These are phyloP conservation scores for Orius insidiosus DNA, from an alignment of 1,140 invertebrate genomes.

Conservation along the genomic window DNA sequence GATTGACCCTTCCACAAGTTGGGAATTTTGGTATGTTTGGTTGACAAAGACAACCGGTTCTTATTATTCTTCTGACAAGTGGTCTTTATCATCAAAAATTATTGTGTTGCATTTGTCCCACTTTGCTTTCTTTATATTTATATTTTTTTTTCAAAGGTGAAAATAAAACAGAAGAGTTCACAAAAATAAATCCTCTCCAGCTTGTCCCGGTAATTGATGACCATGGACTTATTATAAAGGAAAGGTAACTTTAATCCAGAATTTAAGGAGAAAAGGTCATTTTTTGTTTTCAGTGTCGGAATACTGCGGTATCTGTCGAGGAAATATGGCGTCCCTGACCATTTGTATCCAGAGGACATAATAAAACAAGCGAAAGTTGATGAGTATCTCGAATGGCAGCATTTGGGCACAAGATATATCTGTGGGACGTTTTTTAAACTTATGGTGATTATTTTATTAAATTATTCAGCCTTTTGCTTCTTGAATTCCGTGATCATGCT, in stretches of 20 bases:
- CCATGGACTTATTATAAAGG: slow-evolving; percentile 53
- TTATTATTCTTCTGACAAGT: no score
- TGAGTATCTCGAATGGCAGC: slow-evolving; percentile 78
- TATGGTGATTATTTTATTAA: no score
- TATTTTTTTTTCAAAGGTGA: slow-evolving; percentile 38
- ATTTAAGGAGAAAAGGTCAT: background rate
- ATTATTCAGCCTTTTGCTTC: no score
- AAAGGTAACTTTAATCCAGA: slow-evolving; percentile 44
- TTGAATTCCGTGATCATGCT: slow-evolving; percentile 43
- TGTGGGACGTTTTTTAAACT: slow-evolving; percentile 54
- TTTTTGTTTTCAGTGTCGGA: slow-evolving; percentile 41
- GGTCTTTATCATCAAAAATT: no score
- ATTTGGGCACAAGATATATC: slow-evolving; percentile 51
- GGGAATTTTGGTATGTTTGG: no score
- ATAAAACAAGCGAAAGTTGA: slow-evolving; percentile 54
- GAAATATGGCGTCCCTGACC: slow-evolving; percentile 35
- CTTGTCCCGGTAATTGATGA: slow-evolving; percentile 65
- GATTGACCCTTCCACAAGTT: no score
- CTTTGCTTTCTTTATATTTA: no score
- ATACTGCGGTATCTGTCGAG: slow-evolving; percentile 44
- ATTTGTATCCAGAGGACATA: slow-evolving; percentile 54
- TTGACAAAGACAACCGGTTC: no score
- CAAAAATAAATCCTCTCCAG: slow-evolving; percentile 53
- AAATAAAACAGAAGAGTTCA: slow-evolving; percentile 45
- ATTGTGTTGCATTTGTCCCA: no score